Evolutionary conservation across 2,113 vertebrate species (phyloP).

Genomic region (Notarius lentiginosus): DNA sequence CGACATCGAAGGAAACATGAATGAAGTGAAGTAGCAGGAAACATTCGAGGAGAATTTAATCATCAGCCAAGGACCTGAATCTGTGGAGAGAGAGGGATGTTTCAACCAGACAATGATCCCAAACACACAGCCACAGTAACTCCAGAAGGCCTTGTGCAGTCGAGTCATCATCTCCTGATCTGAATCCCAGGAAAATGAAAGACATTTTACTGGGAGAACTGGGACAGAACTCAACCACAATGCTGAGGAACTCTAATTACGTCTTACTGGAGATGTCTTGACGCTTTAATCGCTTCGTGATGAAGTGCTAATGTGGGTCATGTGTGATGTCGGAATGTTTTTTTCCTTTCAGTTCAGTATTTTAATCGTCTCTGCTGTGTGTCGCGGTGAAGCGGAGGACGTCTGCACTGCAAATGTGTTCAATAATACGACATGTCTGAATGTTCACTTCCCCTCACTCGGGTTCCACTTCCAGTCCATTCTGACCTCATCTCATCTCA

Average conservation of each 20-base stretch:
- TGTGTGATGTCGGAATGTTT: not conserved
- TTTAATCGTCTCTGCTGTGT: too few species aligned
- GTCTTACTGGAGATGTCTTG: not conserved
- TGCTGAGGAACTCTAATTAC: not conserved
- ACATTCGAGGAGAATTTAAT: not conserved
- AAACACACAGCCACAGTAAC: not conserved
- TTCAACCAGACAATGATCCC: not conserved
- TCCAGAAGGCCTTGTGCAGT: not conserved
- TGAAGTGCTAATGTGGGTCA: too few species aligned
- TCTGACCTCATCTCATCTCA: too few species aligned
- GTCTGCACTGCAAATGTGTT: not conserved
- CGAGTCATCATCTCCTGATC: not conserved
- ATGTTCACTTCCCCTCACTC: too few species aligned
- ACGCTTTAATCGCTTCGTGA: not conserved
- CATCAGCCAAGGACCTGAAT: not conserved
- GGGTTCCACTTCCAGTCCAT: not conserved
- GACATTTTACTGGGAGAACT: not conserved
- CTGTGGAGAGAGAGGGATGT: not conserved
- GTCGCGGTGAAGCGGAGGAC: too few species aligned
- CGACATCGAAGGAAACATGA: too few species aligned
- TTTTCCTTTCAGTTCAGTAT: not conserved
- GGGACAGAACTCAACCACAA: not conserved
- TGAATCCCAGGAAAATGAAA: not conserved
- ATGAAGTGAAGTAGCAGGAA: too few species aligned
- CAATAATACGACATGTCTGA: not conserved